Conservation (phyloP, 1,140 invertebrate genomes). For the Trichonephila inaurata region DNA sequence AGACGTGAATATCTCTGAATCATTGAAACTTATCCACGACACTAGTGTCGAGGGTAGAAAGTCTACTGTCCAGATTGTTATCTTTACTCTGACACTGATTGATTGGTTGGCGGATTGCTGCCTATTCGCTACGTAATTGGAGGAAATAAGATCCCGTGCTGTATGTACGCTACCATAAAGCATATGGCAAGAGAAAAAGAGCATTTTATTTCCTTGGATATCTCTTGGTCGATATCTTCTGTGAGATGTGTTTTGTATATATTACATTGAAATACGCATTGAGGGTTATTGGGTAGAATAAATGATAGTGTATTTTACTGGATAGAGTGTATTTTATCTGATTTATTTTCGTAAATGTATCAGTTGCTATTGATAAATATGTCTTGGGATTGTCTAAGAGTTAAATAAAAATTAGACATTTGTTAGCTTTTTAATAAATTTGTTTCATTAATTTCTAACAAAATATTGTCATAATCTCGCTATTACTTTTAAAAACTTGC, state of each 20-base stretch:
- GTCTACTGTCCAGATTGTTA: slow-evolving; percentile 37
- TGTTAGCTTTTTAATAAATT: too few species aligned
- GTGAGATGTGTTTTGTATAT: neutral
- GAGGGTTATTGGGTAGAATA: too few species aligned
- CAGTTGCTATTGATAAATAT: too few species aligned
- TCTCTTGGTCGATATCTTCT: neutral
- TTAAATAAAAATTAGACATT: too few species aligned
- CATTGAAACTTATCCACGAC: neutral
- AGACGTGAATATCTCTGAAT: neutral
- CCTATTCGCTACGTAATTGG: slow-evolving; percentile 47
- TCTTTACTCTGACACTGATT: slow-evolving; percentile 70
- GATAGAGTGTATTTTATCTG: too few species aligned
- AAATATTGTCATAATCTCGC: too few species aligned
- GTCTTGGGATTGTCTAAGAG: too few species aligned
- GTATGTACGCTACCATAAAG: slow-evolving; percentile 32
- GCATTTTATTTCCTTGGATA: slow-evolving; percentile 3
- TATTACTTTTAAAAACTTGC: too few species aligned
- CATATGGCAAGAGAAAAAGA: neutral
- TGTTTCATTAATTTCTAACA: too few species aligned
- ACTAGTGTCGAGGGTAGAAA: slow-evolving; percentile 3
- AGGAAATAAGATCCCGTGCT: slow-evolving; percentile 36
- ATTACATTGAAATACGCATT: too few species aligned
- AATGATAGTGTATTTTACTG: too few species aligned
- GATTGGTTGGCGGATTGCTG: slow-evolving; percentile 36
- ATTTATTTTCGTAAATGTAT: too few species aligned